These are phyloP conservation scores for Cerceris ruficornis DNA, from an alignment of 2,888 invertebrate genomes.

Conservation along the genomic window DNA sequence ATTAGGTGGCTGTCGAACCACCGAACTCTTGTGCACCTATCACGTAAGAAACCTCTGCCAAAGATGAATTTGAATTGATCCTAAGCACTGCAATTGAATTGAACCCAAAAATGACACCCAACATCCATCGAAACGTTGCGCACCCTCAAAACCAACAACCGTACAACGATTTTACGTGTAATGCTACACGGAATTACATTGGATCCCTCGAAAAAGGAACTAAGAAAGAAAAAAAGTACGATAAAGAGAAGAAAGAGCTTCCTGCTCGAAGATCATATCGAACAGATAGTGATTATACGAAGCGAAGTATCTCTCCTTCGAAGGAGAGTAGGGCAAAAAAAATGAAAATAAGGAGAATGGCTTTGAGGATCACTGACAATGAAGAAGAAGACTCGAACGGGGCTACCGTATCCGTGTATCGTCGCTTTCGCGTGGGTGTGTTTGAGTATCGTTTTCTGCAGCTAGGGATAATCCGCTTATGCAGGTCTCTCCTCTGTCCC, in stretches of 20 bases:
- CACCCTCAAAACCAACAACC: neutral
- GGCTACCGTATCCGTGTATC: constrained; percentile 39
- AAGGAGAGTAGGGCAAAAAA: constrained; percentile 18
- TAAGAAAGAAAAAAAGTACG: neutral
- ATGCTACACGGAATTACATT: constrained; percentile 19
- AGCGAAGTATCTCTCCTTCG: constrained; percentile 6
- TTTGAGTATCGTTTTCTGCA: constrained; percentile 72
- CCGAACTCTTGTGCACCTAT: no score
- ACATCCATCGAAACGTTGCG: no score
- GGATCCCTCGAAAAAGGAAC: neutral
- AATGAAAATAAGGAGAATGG: constrained; percentile 49
- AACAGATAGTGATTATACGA: constrained; percentile 60
- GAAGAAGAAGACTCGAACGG: constrained; percentile 62
- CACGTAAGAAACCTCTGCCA: no score
- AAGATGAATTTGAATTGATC: no score
- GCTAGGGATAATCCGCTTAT: constrained; percentile 78
- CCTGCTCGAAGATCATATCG: constrained; percentile 49
- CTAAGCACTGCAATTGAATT: no score
- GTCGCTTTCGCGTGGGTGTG: constrained; percentile 19
- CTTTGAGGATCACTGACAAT: constrained; percentile 47
- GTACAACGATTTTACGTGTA: neutral
- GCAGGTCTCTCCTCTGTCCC: constrained; percentile 60
- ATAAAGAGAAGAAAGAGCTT: constrained; percentile 27
- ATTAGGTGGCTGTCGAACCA: no score
- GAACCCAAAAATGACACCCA: no score